phyloP scores from a whole-genome alignment of 2,113 vertebrate genomes.

The Cairina moschata region DNA sequence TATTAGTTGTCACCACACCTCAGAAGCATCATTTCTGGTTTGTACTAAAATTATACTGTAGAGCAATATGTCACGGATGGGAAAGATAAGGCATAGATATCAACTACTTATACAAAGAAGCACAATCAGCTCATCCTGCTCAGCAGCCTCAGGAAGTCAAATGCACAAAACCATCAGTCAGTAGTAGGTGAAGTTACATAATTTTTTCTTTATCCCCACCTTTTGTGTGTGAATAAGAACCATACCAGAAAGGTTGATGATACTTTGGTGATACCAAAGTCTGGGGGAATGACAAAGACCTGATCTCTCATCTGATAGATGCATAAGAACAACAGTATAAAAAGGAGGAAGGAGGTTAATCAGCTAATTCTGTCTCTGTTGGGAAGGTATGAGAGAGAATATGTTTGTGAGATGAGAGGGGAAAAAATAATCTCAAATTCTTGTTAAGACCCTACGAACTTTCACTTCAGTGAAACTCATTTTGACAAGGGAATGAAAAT shows the following conservation, averaged over 20 bases:
- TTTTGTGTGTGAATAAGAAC: not conserved
- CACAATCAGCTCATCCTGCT: slow-evolving; percentile 39
- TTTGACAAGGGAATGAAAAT: not conserved
- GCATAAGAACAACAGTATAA: not conserved
- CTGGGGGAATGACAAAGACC: not conserved
- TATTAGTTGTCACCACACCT: slow-evolving; percentile 40
- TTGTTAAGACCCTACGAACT: not conserved
- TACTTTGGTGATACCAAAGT: not conserved
- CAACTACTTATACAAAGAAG: slow-evolving; percentile 45
- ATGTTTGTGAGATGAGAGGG: not conserved
- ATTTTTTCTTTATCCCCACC: not conserved
- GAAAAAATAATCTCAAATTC: not conserved
- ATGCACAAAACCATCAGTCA: not conserved
- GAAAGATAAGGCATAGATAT: slow-evolving; percentile 30
- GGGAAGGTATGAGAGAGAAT: not conserved
- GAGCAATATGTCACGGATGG: slow-evolving; percentile 32
- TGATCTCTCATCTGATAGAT: not conserved
- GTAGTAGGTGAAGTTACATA: not conserved
- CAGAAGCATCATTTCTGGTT: slow-evolving; percentile 27
- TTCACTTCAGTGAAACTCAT: not conserved
- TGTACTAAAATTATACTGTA: slow-evolving; percentile 47
- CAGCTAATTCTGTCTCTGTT: not conserved
- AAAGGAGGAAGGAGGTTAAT: not conserved
- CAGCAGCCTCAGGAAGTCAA: not conserved
- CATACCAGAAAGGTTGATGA: not conserved